Evolutionary conservation across 2,888 invertebrate species (phyloP).

Genomic region (Serrognathus titanus): DNA sequence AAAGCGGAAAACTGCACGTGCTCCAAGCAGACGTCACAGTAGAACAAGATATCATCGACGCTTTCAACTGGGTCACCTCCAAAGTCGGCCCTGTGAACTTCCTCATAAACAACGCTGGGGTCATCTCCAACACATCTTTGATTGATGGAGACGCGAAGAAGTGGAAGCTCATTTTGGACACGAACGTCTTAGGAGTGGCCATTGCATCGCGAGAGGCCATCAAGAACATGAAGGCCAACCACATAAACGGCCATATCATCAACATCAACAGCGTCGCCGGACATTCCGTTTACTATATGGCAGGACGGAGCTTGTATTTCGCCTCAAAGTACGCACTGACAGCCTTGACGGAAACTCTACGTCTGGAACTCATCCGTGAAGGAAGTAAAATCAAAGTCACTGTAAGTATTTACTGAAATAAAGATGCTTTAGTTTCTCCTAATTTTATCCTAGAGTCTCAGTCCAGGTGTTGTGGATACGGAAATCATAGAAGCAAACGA

Average conservation of each 20-base stretch:
- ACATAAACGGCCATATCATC: conserved; percentile 12
- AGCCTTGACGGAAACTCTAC: not conserved
- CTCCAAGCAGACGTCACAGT: conserved; percentile 1
- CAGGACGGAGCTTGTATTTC: not conserved
- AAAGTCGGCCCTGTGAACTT: conserved; percentile 2
- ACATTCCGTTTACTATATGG: not conserved
- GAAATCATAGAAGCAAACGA: too few species aligned
- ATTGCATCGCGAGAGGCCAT: conserved; percentile 5
- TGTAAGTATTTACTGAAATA: too few species aligned
- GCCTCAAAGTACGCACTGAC: conserved; percentile 2
- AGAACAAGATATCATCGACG: conserved; percentile 4
- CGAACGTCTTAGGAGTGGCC: too few species aligned
- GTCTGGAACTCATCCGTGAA: conserved; percentile 2
- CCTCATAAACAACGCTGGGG: conserved; percentile 9
- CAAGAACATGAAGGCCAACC: conserved; percentile 6
- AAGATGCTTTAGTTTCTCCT: too few species aligned
- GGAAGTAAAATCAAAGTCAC: conserved; percentile 5
- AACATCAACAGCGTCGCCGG: conserved; percentile 12
- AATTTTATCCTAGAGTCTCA: too few species aligned
- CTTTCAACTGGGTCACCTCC: not conserved
- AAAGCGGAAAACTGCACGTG: not conserved
- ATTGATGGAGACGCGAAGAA: conserved; percentile 5
- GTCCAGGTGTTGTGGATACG: too few species aligned
- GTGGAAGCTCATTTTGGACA: conserved; percentile 9
- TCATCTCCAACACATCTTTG: not conserved